Conservation (phyloP, 2,797 vertebrate species). For the Danio jaintianensis region DNA sequence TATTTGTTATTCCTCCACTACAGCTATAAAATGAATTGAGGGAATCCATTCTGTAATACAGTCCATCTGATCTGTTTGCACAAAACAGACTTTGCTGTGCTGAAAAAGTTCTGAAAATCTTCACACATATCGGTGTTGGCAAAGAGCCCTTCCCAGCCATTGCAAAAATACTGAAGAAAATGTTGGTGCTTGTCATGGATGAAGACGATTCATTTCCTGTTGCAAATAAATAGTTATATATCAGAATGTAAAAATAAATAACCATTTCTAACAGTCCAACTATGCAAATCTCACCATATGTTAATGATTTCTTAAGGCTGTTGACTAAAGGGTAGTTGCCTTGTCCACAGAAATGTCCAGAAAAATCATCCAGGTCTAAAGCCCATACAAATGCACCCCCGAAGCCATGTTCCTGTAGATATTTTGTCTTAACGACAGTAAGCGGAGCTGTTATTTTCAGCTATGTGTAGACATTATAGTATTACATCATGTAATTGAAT, state of each 20-base stretch:
- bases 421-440: conserved; percentile 62
- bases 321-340: conserved; percentile 69
- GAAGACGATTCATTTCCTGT: conserved; percentile 10
- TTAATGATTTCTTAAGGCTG: conserved; percentile 62
- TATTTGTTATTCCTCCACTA: conserved; percentile 51
- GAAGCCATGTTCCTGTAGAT: conserved; percentile 62
- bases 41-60: conserved; percentile 52
- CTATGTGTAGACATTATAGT: background rate
- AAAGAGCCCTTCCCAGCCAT: conserved; percentile 43
- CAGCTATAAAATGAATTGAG: conserved; percentile 62
- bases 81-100: conserved; percentile 63
- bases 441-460: background rate
- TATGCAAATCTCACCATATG: conserved; percentile 59
- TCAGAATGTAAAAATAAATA: background rate
- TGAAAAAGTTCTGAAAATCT: conserved; percentile 47
- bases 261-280: background rate
- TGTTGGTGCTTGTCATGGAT: conserved; percentile 41
- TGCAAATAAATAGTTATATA: background rate
- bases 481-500: background rate
- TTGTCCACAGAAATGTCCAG: conserved; percentile 70
- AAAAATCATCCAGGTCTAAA: conserved; percentile 74
- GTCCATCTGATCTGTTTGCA: conserved; percentile 58
- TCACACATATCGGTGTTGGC: conserved; percentile 31
- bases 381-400: conserved; percentile 72
- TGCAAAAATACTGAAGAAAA: conserved; percentile 46